These are phyloP conservation scores for Caranx ignobilis DNA, from an alignment of 2,113 vertebrate species.

Conservation along the genomic window DNA sequence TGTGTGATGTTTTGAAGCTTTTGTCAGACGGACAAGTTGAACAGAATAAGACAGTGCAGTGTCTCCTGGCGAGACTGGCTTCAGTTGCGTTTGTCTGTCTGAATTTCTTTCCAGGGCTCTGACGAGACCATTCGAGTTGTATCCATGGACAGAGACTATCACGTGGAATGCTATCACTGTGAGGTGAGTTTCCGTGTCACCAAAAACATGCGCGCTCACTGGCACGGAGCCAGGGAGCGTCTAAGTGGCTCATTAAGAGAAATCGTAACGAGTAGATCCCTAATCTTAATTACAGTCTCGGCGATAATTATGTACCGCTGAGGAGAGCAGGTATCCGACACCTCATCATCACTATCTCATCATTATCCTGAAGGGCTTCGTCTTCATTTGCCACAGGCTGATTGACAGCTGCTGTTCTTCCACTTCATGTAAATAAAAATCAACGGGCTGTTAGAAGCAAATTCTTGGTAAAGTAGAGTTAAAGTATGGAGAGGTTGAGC, in stretches of 20 bases:
- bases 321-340: constrained; percentile 41
- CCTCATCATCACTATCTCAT: constrained; percentile 52
- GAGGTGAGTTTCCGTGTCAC: constrained; percentile 85
- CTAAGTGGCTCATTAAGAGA: constrained; percentile 62
- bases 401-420: constrained; percentile 52
- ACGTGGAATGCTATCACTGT: constrained; percentile 95
- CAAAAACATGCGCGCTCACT: constrained; percentile 11
- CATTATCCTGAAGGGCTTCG: constrained; percentile 46
- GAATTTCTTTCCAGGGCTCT: constrained; percentile 87
- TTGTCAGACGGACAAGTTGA: constrained; percentile 25
- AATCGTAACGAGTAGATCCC: constrained; percentile 52
- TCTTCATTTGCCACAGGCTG: constrained; percentile 23
- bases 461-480: neutral
- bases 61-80: neutral
- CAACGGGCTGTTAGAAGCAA: constrained; percentile 29
- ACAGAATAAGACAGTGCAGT: neutral
- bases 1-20: neutral
- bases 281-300: constrained; percentile 65
- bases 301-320: constrained; percentile 48
- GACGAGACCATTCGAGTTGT: constrained; percentile 97
- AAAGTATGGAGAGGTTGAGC: neutral
- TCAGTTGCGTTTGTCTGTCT: constrained; percentile 28
- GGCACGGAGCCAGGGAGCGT: constrained; percentile 17
- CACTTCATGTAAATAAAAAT: constrained; percentile 32
- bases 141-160: constrained; percentile 98